phyloP scores from a whole-genome alignment of 1,140 invertebrate species.

The Diploscapter pachys region DNA sequence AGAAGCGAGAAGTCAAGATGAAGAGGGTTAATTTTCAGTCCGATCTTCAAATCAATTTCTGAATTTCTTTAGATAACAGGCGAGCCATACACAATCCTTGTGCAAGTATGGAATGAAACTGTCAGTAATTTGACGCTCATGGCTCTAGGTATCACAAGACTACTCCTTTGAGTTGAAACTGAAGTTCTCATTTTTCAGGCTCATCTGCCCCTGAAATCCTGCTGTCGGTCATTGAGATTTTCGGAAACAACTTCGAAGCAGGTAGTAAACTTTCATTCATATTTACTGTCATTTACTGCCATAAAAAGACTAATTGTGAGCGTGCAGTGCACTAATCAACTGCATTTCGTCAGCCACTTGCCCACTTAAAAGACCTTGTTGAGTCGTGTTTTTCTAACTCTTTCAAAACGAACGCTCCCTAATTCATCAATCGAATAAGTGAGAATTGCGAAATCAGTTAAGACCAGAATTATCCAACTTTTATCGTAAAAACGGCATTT shows the following conservation, averaged over 20 bases:
- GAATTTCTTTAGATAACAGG: conserved; percentile 20
- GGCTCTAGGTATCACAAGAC: conserved; percentile 59
- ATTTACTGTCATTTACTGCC: too few relatives aligned
- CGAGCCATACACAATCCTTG: conserved; percentile 60
- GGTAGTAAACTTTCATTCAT: conserved; percentile 60
- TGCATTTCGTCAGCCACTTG: too few relatives aligned
- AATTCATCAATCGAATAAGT: too few relatives aligned
- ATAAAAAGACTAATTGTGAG: too few relatives aligned
- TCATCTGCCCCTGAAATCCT: conserved; percentile 65
- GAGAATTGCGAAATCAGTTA: too few relatives aligned
- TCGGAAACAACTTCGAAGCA: conserved; percentile 57
- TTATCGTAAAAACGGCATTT: conserved; percentile 38
- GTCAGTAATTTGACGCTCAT: conserved; percentile 65
- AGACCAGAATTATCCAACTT: conserved; percentile 21
- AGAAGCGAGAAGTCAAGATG: conserved; percentile 63
- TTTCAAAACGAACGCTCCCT: too few relatives aligned
- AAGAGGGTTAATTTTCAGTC: conserved; percentile 47
- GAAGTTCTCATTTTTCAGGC: conserved; percentile 25
- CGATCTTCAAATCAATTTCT: background rate
- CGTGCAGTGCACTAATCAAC: too few relatives aligned
- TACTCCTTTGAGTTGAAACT: background rate
- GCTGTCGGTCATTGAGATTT: conserved; percentile 62
- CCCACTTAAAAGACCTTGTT: too few relatives aligned
- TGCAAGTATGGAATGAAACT: conserved; percentile 64
- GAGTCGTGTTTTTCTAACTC: too few relatives aligned